A percentile compares a stretch with the other conserved stretches of the same genome.
These are phyloP conservation scores for Corapipo altera DNA, from an alignment of 2,113 vertebrate species.

Conservation along the genomic window DNA sequence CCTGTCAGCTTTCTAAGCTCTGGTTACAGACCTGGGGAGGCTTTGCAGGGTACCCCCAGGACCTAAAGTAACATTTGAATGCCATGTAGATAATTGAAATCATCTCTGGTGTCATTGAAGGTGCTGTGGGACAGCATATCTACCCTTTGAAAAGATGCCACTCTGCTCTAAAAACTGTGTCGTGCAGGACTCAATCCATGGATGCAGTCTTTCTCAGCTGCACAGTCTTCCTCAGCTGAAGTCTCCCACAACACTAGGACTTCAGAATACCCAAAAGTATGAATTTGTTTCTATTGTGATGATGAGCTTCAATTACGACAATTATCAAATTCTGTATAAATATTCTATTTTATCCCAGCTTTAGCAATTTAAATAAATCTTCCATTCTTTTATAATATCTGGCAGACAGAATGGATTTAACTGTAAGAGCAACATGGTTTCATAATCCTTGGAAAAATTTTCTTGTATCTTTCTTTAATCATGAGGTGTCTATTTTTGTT, in stretches of 20 bases:
- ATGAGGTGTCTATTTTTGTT: conserved; percentile 22
- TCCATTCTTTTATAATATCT: conserved; percentile 15
- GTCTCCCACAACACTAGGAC: neutral
- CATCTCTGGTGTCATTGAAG: neutral
- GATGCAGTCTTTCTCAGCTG: neutral
- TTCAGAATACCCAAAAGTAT: neutral
- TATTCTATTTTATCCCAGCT: neutral
- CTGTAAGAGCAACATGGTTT: conserved; percentile 19
- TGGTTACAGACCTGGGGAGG: neutral
- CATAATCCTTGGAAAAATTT: conserved; percentile 32
- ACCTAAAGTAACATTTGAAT: neutral
- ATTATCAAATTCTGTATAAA: neutral
- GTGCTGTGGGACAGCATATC: neutral
- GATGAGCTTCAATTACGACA: neutral
- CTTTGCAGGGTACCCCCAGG: neutral
- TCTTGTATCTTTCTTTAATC: conserved; percentile 13
- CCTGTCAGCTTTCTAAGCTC: neutral
- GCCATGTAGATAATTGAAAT: neutral
- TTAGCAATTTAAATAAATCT: neutral
- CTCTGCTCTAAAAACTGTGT: neutral
- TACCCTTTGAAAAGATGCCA: neutral
- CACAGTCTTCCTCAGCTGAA: neutral
- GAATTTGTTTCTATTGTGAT: neutral
- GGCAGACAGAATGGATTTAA: conserved; percentile 30
- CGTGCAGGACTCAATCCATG: accelerated